These are phyloP conservation scores for Nanorana parkeri DNA, from an alignment of 2,113 vertebrate genomes.

Conservation along the genomic window DNA sequence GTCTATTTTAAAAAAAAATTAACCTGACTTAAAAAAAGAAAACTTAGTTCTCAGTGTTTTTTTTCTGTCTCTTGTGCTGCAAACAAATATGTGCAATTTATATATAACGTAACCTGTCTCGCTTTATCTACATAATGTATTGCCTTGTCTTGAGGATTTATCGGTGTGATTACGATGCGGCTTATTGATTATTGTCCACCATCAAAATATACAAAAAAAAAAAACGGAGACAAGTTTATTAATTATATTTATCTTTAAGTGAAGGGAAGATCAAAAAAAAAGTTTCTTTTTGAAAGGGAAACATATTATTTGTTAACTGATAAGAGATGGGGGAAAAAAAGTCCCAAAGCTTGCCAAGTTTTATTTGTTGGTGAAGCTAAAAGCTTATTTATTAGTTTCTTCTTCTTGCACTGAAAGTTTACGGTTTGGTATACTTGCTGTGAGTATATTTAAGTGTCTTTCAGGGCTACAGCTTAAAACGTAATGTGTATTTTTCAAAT, in stretches of 20 bases:
- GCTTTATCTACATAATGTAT: slow-evolving; percentile 51
- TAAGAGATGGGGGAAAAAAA: slow-evolving; percentile 11
- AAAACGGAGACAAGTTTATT: slow-evolving; percentile 10
- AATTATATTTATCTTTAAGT: slow-evolving; percentile 33
- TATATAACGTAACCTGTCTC: slow-evolving; percentile 40
- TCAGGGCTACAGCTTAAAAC: slow-evolving; percentile 49
- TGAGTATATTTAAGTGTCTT: slow-evolving; percentile 25
- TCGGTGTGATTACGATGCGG: slow-evolving; percentile 37
- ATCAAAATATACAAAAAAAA: slow-evolving; percentile 47
- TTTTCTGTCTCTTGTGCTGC: slow-evolving; percentile 3
- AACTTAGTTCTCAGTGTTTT: slow-evolving; percentile 10
- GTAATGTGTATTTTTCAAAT: not conserved
- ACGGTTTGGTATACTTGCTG: slow-evolving; percentile 2
- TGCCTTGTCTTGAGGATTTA: slow-evolving; percentile 43
- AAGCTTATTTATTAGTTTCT: slow-evolving; percentile 38
- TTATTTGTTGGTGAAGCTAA: slow-evolving; percentile 26
- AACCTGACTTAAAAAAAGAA: not conserved
- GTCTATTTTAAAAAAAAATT: too few species aligned
- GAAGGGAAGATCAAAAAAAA: slow-evolving; percentile 34
- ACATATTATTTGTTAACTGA: slow-evolving; percentile 17
- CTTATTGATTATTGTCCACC: slow-evolving; percentile 48
- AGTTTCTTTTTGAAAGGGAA: slow-evolving; percentile 22
- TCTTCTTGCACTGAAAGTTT: not conserved
- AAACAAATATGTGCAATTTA: slow-evolving; percentile 49
- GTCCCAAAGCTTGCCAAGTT: not conserved